phyloP scores from a whole-genome alignment of 2,113 vertebrate species.

The Nycticebus coucang region DNA sequence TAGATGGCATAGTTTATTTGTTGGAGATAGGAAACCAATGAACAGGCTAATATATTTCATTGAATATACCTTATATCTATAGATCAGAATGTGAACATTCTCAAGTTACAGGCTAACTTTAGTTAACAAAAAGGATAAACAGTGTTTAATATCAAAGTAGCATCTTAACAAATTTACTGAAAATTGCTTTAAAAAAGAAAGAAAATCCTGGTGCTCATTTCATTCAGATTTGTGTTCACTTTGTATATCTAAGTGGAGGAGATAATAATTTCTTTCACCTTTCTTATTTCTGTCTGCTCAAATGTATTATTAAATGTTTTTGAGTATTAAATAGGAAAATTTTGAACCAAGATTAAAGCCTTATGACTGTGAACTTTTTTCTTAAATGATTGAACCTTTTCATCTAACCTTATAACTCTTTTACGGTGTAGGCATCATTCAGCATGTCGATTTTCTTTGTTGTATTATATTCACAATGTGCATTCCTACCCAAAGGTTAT shows the following conservation, averaged over 20 bases:
- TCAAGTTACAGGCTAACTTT: background rate
- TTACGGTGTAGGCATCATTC: background rate
- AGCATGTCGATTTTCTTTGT: background rate
- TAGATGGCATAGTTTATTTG: background rate
- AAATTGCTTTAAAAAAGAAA: background rate
- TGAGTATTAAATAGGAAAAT: constrained; percentile 28
- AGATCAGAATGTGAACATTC: background rate
- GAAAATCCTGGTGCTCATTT: background rate
- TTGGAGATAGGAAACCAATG: background rate
- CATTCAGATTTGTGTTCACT: constrained; percentile 40
- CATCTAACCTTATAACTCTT: background rate
- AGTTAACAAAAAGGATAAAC: background rate
- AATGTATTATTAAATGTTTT: background rate
- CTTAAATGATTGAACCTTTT: background rate
- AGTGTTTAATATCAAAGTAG: constrained; percentile 17
- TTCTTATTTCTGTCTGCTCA: background rate
- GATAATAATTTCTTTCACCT: background rate
- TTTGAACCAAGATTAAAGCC: background rate
- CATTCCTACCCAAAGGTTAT: background rate
- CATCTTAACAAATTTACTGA: background rate
- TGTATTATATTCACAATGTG: background rate
- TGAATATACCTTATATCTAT: background rate
- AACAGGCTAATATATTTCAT: background rate
- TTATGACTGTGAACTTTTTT: background rate
- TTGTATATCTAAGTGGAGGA: background rate